phyloP scores from a whole-genome alignment of 2,113 vertebrate genomes.

The Ochotona curzoniae region DNA sequence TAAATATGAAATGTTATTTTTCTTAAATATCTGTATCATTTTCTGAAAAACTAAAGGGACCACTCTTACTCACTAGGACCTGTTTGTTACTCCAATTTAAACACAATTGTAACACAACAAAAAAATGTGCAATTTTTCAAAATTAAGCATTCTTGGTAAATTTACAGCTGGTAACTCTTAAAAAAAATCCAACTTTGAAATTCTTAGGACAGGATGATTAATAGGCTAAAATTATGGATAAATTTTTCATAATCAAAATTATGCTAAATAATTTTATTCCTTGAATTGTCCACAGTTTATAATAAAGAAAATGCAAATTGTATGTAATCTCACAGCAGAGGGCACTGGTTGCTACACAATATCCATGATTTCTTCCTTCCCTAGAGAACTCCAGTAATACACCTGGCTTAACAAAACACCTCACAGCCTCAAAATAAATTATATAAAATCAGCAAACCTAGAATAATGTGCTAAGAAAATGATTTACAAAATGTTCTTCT shows the following conservation, averaged over 20 bases:
- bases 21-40: constrained; percentile 15
- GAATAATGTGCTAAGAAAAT: not conserved
- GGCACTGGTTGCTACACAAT: not conserved
- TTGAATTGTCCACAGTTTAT: not conserved
- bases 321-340: not conserved
- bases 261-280: not conserved
- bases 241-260: not conserved
- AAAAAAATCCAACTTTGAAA: constrained; percentile 16
- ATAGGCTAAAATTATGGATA: not conserved
- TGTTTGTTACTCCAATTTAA: not conserved
- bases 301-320: not conserved
- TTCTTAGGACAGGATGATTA: not conserved
- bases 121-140: constrained; percentile 27
- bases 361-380: not conserved
- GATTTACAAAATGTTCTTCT: not conserved
- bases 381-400: not conserved
- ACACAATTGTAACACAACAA: not conserved
- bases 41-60: not conserved
- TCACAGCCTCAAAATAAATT: not conserved
- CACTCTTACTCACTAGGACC: not conserved
- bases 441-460: not conserved
- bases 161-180: constrained; percentile 6
- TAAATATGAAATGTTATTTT: not conserved
- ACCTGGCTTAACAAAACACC: not conserved
- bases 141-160: constrained; percentile 20